These are phyloP conservation scores for Trachops cirrhosus DNA, from an alignment of 2,797 vertebrate genomes.

Conservation along the genomic window DNA sequence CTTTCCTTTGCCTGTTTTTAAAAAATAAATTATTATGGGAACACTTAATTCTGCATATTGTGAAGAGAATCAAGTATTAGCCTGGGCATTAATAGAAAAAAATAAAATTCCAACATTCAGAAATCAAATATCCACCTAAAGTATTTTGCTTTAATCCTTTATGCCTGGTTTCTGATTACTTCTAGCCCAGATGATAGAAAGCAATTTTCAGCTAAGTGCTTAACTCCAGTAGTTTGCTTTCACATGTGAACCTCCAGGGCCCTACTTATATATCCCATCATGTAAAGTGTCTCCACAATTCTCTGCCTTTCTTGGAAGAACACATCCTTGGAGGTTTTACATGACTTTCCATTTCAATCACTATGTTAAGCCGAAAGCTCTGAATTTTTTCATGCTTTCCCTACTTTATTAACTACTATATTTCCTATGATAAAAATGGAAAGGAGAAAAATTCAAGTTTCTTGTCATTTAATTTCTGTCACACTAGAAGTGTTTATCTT, in stretches of 20 bases:
- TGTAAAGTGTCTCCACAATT: slow-evolving; percentile 45
- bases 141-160: slow-evolving; percentile 66
- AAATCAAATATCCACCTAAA: slow-evolving; percentile 29
- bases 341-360: slow-evolving; percentile 53
- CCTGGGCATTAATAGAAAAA: neutral
- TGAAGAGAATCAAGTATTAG: neutral
- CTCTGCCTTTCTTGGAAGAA: slow-evolving; percentile 37
- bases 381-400: slow-evolving; percentile 4
- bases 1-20: neutral
- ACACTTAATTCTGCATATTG: neutral
- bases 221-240: slow-evolving; percentile 36
- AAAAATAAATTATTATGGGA: neutral
- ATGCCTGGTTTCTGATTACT: slow-evolving; percentile 56
- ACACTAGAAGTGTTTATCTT: slow-evolving; percentile 32
- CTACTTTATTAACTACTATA: neutral
- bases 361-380: neutral
- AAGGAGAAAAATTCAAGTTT: neutral
- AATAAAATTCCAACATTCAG: slow-evolving; percentile 29
- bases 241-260: slow-evolving; percentile 25
- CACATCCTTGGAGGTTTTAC: slow-evolving; percentile 28
- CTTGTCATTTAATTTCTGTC: slow-evolving; percentile 34
- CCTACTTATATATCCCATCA: slow-evolving; percentile 47
- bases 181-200: slow-evolving; percentile 56
- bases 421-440: slow-evolving; percentile 4
- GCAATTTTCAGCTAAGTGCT: slow-evolving; percentile 66